These are phyloP conservation scores for Eilema sororculum DNA, from an alignment of 2,888 invertebrate species.

Conservation along the genomic window DNA sequence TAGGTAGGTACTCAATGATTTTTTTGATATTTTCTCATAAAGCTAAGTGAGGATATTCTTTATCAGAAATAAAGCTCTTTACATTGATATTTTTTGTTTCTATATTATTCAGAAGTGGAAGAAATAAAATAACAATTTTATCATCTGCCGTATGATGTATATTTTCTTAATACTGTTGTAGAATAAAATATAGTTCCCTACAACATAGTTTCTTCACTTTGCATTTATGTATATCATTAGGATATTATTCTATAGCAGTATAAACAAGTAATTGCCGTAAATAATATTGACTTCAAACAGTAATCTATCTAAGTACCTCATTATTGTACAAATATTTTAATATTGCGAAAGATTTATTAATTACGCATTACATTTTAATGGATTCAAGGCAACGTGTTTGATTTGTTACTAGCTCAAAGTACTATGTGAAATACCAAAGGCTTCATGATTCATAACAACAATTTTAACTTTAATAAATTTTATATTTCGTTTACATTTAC, in stretches of 20 bases:
- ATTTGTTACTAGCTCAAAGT: conserved; percentile 70
- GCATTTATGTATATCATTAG: conserved; percentile 59
- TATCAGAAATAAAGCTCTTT: background rate
- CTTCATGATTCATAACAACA: conserved; percentile 59
- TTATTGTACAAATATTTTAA: conserved; percentile 62
- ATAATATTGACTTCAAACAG: conserved; percentile 70
- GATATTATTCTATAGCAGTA: conserved; percentile 65
- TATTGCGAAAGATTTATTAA: conserved; percentile 66
- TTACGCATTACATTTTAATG: conserved; percentile 68
- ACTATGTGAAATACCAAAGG: conserved; percentile 64
- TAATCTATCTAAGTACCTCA: conserved; percentile 66
- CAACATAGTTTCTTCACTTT: conserved; percentile 67
- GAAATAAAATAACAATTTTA: conserved; percentile 44
- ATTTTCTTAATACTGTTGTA: conserved; percentile 79
- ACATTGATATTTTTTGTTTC: background rate
- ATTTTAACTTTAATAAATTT: conserved; percentile 42
- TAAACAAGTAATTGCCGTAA: conserved; percentile 67
- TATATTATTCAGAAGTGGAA: conserved; percentile 27
- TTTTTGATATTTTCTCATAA: background rate
- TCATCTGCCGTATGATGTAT: conserved; percentile 67
- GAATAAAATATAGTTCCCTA: conserved; percentile 76
- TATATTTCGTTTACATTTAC: conserved; percentile 51
- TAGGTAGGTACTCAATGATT: too few species aligned
- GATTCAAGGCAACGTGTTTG: conserved; percentile 82
- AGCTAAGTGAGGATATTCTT: background rate